Base-by-base conservation (phyloP, 2,888 invertebrate species). In the Microchrysa polita region DNA sequence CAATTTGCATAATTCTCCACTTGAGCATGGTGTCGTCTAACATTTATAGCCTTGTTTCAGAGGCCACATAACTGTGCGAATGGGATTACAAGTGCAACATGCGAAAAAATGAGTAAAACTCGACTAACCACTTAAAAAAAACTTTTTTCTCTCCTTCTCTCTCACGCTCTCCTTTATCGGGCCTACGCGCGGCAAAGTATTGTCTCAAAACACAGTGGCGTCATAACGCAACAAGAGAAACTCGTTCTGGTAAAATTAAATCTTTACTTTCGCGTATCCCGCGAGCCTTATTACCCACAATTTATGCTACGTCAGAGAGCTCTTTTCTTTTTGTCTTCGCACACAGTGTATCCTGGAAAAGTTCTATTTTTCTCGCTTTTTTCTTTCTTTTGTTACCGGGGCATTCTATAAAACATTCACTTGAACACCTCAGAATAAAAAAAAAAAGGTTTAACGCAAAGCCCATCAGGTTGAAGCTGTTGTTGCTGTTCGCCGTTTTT, bases 391-490 rank as follows among this genome's bases (percentile, higher is more conserved):
- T 55, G 16, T n/a, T 2, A 34, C 27, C 7, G 27, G 27, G 27
- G 27, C 18, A 10, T 18, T 18, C 18, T 55, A 10, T 14, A 20
- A 59, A 59, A 20, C 23, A 23, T 59, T 59, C 59, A 23, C 59
- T 23, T 59, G 59, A 59, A 59, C 59, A 59, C 59, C 59, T 59
- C 23, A 23, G 59, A 22, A 59, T 59, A 59, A 59, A 34, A 59
- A 59, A 27, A 59, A 59, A 34, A 59, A 59, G 59, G 59, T 59
- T 59, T 59, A 59, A 59, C 59, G 23, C 59, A 57, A 57, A 14
- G 18, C 42, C 42, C 42, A 42, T 7, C 27, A 34, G 27, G 27
- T 59, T 23, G 22, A n/a, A 59, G 59, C 22, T 22, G 27, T n/a
- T n/a, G n/a, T n/a, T n/a, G n/a, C n/a, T n/a, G n/a, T n/a, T n/a